Evolutionary conservation across 2,113 vertebrate species (phyloP), one percentile per base, ranked within the genome.

Genomic region (Elephas maximus): DNA sequence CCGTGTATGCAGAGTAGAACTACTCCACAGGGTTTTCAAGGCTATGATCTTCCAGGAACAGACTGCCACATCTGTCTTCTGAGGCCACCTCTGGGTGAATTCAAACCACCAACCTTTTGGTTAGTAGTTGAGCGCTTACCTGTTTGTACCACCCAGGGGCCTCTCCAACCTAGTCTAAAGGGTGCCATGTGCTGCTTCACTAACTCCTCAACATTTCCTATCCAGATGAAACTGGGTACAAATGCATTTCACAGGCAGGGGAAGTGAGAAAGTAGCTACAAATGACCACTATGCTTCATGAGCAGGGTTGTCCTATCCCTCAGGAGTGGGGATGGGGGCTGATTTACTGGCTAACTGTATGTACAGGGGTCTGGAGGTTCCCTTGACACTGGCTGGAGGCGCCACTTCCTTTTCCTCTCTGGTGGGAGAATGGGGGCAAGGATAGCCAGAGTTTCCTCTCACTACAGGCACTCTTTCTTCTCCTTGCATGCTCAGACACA

Each of bases 111-210:
- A 74, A 74, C 20, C 7, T 74, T 41, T 74, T 44, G 37, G 73
- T 20, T 10, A 20, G 20, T 41, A 23, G 73, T 21, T 74, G 37
- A 74, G 37, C 8, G 21, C 37, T 74, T 74, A 44, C 21, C 20
- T 11, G 9, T 74, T 74, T 17, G 37, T 41, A 12, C 33, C 73
- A 74, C 73, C 37, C 73, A n/a, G 73, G 73, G 20, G 44, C 20
- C 41, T 23, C 18, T 4, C 37, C 51, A 11, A 21, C n/a, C 69
- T 62, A 4, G 4, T 24, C 5, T 33, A 44, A 10, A 44, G n/a
- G 9, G 8, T 17, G 4, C 44, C 53, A 3, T 0, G 2, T 3
- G 23, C 24, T 69, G n/a, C 74, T 5, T 60, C 15, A 18, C 44
- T 14, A 53, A 33, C n/a, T 65, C 51, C 51, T 12, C 57, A 2